Percentiles rank a stretch among this genome's conserved stretches.
Conservation (phyloP, 2,797 vertebrate genomes). For the Pangasius mekongensis region DNA sequence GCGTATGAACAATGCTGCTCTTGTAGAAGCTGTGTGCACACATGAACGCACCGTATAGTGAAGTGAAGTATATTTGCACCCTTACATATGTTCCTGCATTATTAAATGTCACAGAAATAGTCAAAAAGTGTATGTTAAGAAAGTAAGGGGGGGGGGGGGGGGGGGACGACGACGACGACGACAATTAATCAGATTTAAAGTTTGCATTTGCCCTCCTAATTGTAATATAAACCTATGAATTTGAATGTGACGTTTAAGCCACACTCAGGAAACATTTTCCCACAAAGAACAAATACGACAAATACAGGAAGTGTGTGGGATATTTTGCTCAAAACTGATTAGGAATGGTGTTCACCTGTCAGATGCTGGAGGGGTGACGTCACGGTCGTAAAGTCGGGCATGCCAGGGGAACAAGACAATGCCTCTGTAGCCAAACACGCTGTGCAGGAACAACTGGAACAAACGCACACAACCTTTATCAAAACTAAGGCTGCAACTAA, state of each 20-base stretch:
- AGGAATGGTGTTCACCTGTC: conserved; percentile 73
- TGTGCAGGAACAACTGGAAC: conserved; percentile 84
- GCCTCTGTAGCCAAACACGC: conserved; percentile 87
- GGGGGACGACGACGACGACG: too few relatives aligned
- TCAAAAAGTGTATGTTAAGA: too few relatives aligned
- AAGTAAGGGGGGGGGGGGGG: too few relatives aligned
- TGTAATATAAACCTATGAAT: neutral
- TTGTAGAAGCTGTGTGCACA: too few relatives aligned
- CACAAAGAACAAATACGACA: neutral
- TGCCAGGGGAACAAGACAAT: conserved; percentile 88
- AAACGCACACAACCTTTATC: neutral
- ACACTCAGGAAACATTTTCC: neutral
- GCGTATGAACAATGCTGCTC: too few relatives aligned
- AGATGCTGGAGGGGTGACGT: conserved; percentile 76
- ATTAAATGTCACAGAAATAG: too few relatives aligned
- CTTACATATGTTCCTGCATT: too few relatives aligned
- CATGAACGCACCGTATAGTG: too few relatives aligned
- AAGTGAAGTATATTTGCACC: too few relatives aligned
- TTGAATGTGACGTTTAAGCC: neutral
- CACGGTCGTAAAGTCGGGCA: conserved; percentile 85
- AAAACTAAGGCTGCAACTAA: neutral
- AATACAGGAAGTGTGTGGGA: neutral
- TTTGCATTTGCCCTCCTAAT: neutral
- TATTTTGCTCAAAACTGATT: neutral
- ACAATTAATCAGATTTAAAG: neutral